Conservation (phyloP, 1,140 invertebrate species). For the Daktulosphaira vitifoliae region DNA sequence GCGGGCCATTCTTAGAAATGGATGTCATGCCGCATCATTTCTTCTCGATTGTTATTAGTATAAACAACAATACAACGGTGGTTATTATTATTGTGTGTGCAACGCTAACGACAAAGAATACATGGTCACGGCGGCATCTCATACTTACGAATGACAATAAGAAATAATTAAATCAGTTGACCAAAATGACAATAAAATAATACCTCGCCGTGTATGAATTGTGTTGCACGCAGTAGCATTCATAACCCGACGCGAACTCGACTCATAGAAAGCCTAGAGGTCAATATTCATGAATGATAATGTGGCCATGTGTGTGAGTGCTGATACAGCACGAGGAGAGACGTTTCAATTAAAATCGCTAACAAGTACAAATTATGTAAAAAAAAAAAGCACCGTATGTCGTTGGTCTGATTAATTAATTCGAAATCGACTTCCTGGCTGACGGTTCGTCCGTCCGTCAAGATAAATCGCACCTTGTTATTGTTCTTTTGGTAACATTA, state of each 20-base stretch:
- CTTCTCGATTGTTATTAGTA: too few species aligned
- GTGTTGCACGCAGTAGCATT: not conserved
- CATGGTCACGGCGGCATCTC: too few species aligned
- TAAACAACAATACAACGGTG: too few species aligned
- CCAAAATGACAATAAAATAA: not conserved
- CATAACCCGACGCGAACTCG: not conserved
- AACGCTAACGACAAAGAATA: too few species aligned
- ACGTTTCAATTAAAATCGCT: not conserved
- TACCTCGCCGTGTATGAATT: too few species aligned
- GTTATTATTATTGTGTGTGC: too few species aligned
- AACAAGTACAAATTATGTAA: not conserved
- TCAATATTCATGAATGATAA: constrained; percentile 33
- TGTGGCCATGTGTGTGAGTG: not conserved
- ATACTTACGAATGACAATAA: constrained; percentile 4
- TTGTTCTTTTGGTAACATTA: constrained; percentile 19
- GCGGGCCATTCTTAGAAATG: too few species aligned
- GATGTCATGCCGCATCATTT: too few species aligned
- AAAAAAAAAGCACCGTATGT: not conserved
- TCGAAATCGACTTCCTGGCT: constrained; percentile 30
- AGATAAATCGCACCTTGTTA: constrained; percentile 25
- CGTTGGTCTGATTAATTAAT: constrained; percentile 31
- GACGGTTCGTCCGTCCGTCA: constrained; percentile 25
- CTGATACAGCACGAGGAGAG: constrained; percentile 3
- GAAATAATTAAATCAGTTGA: constrained; percentile 10
- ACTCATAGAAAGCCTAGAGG: not conserved